These are phyloP conservation scores for Solen grandis DNA, from an alignment of 1,140 invertebrate species.

Conservation along the genomic window DNA sequence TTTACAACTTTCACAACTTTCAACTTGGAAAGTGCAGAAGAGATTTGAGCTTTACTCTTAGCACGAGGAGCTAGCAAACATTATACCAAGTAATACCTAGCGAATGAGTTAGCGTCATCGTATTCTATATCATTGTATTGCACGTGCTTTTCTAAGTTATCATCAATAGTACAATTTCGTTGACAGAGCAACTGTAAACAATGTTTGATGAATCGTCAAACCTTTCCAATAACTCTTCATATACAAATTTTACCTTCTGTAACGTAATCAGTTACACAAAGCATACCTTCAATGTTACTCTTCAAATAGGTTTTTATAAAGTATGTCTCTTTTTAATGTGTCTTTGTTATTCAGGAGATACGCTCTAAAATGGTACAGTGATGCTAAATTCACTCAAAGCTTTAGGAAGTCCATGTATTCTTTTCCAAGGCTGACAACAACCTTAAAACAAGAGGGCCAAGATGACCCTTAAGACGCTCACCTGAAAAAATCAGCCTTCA, in stretches of 20 bases:
- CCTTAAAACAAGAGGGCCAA: no score
- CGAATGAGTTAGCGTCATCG: slow-evolving; percentile 14
- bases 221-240: not conserved
- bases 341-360: not conserved
- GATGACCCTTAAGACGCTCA: no score
- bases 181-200: not conserved
- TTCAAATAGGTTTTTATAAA: slow-evolving; percentile 11
- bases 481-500: no score
- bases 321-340: not conserved
- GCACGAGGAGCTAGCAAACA: no score
- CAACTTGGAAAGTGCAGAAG: no score
- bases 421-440: no score
- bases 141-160: not conserved
- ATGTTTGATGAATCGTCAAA: not conserved
- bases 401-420: no score
- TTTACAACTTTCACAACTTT: no score
- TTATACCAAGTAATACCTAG: slow-evolving; percentile 6
- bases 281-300: not conserved
- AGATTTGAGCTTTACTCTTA: no score
- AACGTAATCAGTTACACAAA: slow-evolving; percentile 7
- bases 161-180: slow-evolving; percentile 13
- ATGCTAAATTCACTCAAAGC: slow-evolving; percentile 4
- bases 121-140: not conserved
- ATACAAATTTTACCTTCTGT: not conserved
- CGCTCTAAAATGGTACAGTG: not conserved